Percentiles rank a stretch among this genome's conserved stretches.
These are phyloP conservation scores for Melanostigma gelatinosum DNA, from an alignment of 2,113 vertebrate genomes.

Conservation along the genomic window DNA sequence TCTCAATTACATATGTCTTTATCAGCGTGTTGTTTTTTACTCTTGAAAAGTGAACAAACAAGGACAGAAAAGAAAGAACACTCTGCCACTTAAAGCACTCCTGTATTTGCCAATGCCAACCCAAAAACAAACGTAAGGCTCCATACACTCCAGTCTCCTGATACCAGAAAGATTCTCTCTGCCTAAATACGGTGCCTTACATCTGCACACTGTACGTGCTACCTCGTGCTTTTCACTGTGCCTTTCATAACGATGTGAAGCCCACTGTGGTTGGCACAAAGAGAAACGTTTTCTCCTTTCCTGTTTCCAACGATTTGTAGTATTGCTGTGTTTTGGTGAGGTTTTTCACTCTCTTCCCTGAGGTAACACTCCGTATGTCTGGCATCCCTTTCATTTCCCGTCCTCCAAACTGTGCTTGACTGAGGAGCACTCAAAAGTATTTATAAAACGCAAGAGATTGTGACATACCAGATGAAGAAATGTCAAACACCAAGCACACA, in stretches of 20 bases:
- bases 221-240: constrained; percentile 34
- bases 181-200: constrained; percentile 61
- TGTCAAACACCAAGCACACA: constrained; percentile 38
- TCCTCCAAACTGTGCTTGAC: constrained; percentile 60
- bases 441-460: constrained; percentile 65
- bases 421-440: constrained; percentile 76
- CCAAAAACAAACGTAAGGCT: constrained; percentile 3
- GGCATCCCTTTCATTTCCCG: constrained; percentile 35
- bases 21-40: constrained; percentile 48
- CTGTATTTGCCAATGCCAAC: constrained; percentile 43
- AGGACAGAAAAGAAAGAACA: constrained; percentile 57
- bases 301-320: constrained; percentile 20
- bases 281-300: constrained; percentile 12
- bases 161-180: constrained; percentile 38
- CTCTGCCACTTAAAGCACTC: constrained; percentile 27
- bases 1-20: constrained; percentile 52
- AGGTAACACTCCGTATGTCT: constrained; percentile 37
- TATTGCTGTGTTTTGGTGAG: constrained; percentile 22
- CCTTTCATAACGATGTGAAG: constrained; percentile 43
- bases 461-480: constrained; percentile 61
- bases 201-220: constrained; percentile 27
- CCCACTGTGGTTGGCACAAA: constrained; percentile 10
- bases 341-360: constrained; percentile 17
- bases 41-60: constrained; percentile 76
- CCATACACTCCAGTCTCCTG: constrained; percentile 47